Percentiles rank a stretch among this genome's conserved stretches.
These are phyloP conservation scores for Hemicrepidius hirtus DNA, from an alignment of 2,888 invertebrate genomes.

Conservation along the genomic window DNA sequence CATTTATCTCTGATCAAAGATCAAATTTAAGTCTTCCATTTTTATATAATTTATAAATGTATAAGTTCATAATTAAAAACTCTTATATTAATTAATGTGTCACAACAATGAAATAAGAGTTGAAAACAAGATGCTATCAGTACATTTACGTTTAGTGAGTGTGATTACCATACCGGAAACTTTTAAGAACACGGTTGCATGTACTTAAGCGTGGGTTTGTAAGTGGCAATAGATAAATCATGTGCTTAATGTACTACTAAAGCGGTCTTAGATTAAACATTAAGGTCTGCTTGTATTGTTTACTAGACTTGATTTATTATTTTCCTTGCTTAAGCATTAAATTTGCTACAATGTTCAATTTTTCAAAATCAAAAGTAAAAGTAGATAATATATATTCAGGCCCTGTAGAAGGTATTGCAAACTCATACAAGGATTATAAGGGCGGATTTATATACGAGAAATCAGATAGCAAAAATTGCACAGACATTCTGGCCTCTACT, in stretches of 20 bases:
- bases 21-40: too few relatives aligned
- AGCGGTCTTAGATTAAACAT: constrained; percentile 19
- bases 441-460: too few relatives aligned
- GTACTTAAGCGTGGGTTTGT: constrained; percentile 18
- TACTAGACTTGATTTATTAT: constrained; percentile 14
- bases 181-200: constrained; percentile 23
- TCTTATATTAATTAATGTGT: constrained; percentile 18
- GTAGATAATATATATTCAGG: too few relatives aligned
- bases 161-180: constrained; percentile 32
- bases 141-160: constrained; percentile 7
- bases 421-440: too few relatives aligned
- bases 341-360: constrained; percentile 6
- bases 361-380: neutral
- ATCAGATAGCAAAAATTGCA: too few relatives aligned
- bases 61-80: neutral
- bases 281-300: neutral
- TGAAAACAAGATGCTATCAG: constrained; percentile 22
- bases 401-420: too few relatives aligned
- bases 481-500: too few relatives aligned
- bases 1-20: too few relatives aligned
- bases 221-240: constrained; percentile 35
- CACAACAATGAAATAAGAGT: constrained; percentile 18
- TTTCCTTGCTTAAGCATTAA: neutral
- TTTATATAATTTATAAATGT: neutral
- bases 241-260: constrained; percentile 27